Evolutionary conservation across 1,140 invertebrate species (phyloP).

Genomic region (Diabrotica virgifera): DNA sequence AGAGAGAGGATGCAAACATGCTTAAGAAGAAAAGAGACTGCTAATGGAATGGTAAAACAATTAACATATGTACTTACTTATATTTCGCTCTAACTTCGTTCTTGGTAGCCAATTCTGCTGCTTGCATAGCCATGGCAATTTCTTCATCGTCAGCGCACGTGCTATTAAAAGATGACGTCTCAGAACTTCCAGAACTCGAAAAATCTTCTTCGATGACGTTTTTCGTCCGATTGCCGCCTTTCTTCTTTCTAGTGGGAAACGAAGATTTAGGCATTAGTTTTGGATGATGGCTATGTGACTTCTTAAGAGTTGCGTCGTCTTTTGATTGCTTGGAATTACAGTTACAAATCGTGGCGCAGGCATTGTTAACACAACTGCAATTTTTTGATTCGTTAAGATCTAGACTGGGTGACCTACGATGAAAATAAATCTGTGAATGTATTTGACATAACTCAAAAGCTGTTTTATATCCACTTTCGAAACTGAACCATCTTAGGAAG

Average conservation of each 20-base stretch:
- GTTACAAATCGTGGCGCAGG: slow-evolving; percentile 12
- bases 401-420: slow-evolving; percentile 53
- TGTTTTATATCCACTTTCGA: too few relatives aligned
- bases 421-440: neutral
- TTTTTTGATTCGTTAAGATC: slow-evolving; percentile 40
- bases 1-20: too few relatives aligned
- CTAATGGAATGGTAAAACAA: too few relatives aligned
- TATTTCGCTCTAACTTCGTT: slow-evolving; percentile 80
- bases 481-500: too few relatives aligned
- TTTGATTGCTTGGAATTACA: slow-evolving; percentile 4
- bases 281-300: neutral
- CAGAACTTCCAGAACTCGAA: slow-evolving; percentile 43
- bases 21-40: too few relatives aligned
- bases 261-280: slow-evolving; percentile 10
- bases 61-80: slow-evolving; percentile 55
- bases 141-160: slow-evolving; percentile 87
- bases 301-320: neutral
- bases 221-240: slow-evolving; percentile 9
- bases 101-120: slow-evolving; percentile 76
- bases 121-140: slow-evolving; percentile 81
- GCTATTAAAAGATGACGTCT: slow-evolving; percentile 75
- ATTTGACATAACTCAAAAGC: too few relatives aligned
- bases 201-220: slow-evolving; percentile 25
- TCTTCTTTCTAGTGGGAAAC: slow-evolving; percentile 22
- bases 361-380: slow-evolving; percentile 22